These are phyloP conservation scores for Lates japonicus DNA, from an alignment of 2,797 vertebrate genomes.

Conservation along the genomic window DNA sequence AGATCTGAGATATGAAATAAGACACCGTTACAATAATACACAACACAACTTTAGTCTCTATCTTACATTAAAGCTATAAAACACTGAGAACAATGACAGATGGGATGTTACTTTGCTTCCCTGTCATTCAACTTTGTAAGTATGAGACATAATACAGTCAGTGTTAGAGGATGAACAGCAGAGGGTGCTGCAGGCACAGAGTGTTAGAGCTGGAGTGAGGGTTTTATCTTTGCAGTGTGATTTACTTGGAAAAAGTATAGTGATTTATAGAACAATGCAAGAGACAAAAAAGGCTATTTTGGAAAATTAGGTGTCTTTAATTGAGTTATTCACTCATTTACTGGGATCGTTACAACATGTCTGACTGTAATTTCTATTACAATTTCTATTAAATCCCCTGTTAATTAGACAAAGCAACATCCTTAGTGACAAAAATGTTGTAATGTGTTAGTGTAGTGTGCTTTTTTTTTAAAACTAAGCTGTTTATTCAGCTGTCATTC, in stretches of 20 bases:
- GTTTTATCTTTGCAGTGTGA: neutral
- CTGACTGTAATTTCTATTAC: slow-evolving; percentile 1
- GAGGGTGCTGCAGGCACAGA: slow-evolving; percentile 51
- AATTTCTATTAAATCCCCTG: slow-evolving; percentile 2
- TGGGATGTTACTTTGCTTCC: neutral
- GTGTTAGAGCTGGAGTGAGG: neutral
- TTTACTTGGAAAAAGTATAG: slow-evolving; percentile 7
- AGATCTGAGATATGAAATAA: neutral
- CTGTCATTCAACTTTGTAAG: too few relatives aligned
- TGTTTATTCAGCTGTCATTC: neutral
- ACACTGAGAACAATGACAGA: neutral
- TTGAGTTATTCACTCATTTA: slow-evolving; percentile 2
- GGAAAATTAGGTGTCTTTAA: neutral
- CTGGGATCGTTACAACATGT: neutral
- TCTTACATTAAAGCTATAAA: neutral
- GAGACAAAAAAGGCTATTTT: neutral
- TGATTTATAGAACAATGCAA: slow-evolving; percentile 1
- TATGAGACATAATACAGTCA: neutral
- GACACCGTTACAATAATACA: neutral
- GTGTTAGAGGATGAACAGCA: slow-evolving; percentile 43
- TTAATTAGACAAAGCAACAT: slow-evolving; percentile 4
- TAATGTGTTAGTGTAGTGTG: neutral
- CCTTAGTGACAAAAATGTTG: neutral
- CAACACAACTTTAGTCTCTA: neutral
- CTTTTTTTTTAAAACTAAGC: neutral